Base-by-base conservation (phyloP, 2,797 vertebrate species). In the Apogon talboti region DNA sequence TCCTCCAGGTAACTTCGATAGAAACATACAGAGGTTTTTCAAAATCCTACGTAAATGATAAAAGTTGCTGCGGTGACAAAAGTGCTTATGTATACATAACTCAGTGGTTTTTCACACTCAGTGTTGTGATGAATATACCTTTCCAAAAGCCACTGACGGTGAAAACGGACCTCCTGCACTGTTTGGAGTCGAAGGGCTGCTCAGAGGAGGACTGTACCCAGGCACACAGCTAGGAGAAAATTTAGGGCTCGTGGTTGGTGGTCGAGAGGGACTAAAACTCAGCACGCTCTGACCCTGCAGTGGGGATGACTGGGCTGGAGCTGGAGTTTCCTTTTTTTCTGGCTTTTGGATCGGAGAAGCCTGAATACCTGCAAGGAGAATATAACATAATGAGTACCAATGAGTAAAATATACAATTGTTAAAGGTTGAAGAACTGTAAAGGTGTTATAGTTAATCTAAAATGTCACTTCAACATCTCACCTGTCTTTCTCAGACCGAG, bases 251-350 rank as follows among this genome's bases (percentile, higher is more conserved):
- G 91, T 66, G 12, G 94, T 93, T 2, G 94, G 93, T 0, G 96
- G 93, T 2, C 96, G 93, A 1, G 95, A 95, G 0, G 97, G 97
- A 68, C 98, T 99, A 48, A 97, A 98, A 76, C 95, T 97, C 66
- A 99, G 87, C 35, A 99, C 97, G 0, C 95, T 98, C 70, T 99
- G 97, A 0, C 97, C 98, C 86, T 96, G 97, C 63, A 95, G 84
- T 0, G 93, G 93, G 8, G 95, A 94, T 0, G 95, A 93, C 38
- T 94, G 93, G 0, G 91, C 80, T 0, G 92, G 92, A 3, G 91
- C 88, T 0, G 95, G 95, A 0, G 84, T 78, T 1, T 95, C 94
- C 62, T 95, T 93, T 53, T 94, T 91, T 30, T 93, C 86, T 28
- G 93, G 82, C 64, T 95, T 96, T 33, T 74, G 91, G 0, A 95